phyloP scores from a whole-genome alignment of 2,888 invertebrate species.

The Callimorpha dominula region DNA sequence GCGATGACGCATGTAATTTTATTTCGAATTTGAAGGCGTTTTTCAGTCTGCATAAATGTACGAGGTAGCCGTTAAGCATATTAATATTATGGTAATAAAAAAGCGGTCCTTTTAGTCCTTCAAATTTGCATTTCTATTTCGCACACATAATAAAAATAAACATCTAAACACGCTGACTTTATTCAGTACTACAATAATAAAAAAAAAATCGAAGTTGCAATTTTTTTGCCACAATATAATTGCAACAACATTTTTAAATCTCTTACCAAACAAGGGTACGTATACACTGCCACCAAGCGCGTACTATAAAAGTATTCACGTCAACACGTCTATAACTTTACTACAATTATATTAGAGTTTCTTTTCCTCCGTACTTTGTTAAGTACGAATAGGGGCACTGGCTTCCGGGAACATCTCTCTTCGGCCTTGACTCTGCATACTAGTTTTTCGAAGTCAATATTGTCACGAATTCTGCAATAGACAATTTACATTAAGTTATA shows the following conservation, averaged over 20 bases:
- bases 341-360: slow-evolving; percentile 72
- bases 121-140: not conserved
- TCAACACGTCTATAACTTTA: slow-evolving; percentile 67
- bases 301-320: slow-evolving; percentile 56
- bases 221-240: slow-evolving; percentile 16
- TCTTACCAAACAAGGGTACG: slow-evolving; percentile 55
- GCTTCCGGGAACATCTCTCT: slow-evolving; percentile 72
- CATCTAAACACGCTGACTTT: slow-evolving; percentile 14
- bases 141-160: slow-evolving; percentile 6
- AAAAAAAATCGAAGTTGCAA: slow-evolving; percentile 14
- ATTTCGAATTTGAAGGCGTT: slow-evolving; percentile 18
- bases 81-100: slow-evolving; percentile 15
- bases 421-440: slow-evolving; percentile 82
- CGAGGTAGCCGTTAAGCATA: slow-evolving; percentile 23
- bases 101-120: slow-evolving; percentile 9
- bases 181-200: slow-evolving; percentile 5
- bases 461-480: slow-evolving; percentile 93
- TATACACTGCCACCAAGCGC: slow-evolving; percentile 76
- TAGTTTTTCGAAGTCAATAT: slow-evolving; percentile 95
- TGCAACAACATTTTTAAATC: slow-evolving; percentile 23
- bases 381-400: slow-evolving; percentile 67
- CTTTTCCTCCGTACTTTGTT: slow-evolving; percentile 75
- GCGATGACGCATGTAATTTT: slow-evolving; percentile 17
- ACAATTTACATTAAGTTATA: not conserved
- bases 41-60: slow-evolving; percentile 26